Conservation (phyloP, 2,113 vertebrate species). For the Symphodus melops region DNA sequence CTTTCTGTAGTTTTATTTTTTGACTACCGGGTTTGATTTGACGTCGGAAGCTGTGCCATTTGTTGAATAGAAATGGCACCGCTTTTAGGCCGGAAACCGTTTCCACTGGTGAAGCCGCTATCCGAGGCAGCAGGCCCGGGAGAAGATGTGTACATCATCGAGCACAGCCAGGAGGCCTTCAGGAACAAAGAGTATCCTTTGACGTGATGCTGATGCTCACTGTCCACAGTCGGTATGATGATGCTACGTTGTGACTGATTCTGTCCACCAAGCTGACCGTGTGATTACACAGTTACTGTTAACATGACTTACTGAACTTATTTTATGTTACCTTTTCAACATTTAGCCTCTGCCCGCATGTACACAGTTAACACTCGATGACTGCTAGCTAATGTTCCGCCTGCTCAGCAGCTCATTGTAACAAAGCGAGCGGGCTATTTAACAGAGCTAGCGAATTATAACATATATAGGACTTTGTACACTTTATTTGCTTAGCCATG, state of each 20-base stretch:
- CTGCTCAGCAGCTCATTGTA: background rate
- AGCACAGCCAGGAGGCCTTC: slow-evolving; percentile 96
- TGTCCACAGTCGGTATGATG: slow-evolving; percentile 4
- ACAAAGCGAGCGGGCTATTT: background rate
- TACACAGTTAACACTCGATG: slow-evolving; percentile 29
- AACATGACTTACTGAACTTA: background rate
- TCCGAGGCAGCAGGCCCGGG: slow-evolving; percentile 86
- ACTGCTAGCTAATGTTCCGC: slow-evolving; percentile 13
- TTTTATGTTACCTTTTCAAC: slow-evolving; percentile 7
- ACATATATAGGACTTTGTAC: rapidly evolving
- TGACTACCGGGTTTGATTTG: slow-evolving; percentile 10
- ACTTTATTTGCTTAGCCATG: rapidly evolving
- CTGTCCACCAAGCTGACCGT: background rate
- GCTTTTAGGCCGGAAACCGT: slow-evolving; percentile 95
- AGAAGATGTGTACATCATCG: slow-evolving; percentile 90
- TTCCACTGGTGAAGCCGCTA: slow-evolving; percentile 90
- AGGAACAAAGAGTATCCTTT: slow-evolving; percentile 97
- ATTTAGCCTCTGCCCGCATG: slow-evolving; percentile 36
- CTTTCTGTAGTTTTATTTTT: slow-evolving; percentile 24
- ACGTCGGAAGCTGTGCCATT: slow-evolving; percentile 54
- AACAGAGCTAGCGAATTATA: no score
- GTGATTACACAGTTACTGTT: no score
- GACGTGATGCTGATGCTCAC: slow-evolving; percentile 44
- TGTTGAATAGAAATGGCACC: slow-evolving; percentile 88
- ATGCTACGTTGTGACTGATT: background rate